Base-by-base conservation (phyloP, 1,140 invertebrate genomes). In the Calephelis nemesis region DNA sequence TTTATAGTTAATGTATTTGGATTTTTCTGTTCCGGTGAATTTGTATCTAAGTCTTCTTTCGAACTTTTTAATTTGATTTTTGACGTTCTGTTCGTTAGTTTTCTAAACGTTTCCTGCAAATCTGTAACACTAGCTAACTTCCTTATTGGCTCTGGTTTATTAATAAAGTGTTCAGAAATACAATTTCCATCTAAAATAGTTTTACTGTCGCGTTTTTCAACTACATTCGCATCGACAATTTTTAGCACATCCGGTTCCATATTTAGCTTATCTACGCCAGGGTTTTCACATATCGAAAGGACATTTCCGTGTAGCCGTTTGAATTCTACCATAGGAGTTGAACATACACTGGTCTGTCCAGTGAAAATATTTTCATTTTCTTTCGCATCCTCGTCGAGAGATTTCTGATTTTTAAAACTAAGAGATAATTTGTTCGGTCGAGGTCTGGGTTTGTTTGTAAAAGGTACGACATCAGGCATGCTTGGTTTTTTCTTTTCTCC, bases 271-370 rank as follows among this genome's bases (percentile, higher is more conserved):
- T 79, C 72, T 8, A 86, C 90, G 39, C 94, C 93, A 0, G 90
- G 86, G 15, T 93, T 92, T 73, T 93, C 93, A 78, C 95, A 96
- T 72, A 96, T 96, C 0, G 95, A 95, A 30, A 96, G 92, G 13
- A 93, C 94, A 63, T 94, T 95, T 40, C 93, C 95, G 68, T 96
- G 95, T 3, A 96, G 77, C 6, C 96, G 92, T 81, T 95, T 95
- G 63, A 94, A 94, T 75, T 96, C 95, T 7, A 95, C 94, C 90
- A 96, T 93, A 0, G 95, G 95, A 0, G 95, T 96, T 0, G 95
- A 95, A 74, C 95, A 96, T 1, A 96, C 94, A 70, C 95, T 96
- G 1, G 95, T 94, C 69, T 94, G 93, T 30, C 94, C 93, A 13
- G 93, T 93, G 73, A 94, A 94, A n/a, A 93, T 89, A 42, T 79